Base-by-base conservation (phyloP, 2,888 invertebrate species). In the Toxonevra muliebris region DNA sequence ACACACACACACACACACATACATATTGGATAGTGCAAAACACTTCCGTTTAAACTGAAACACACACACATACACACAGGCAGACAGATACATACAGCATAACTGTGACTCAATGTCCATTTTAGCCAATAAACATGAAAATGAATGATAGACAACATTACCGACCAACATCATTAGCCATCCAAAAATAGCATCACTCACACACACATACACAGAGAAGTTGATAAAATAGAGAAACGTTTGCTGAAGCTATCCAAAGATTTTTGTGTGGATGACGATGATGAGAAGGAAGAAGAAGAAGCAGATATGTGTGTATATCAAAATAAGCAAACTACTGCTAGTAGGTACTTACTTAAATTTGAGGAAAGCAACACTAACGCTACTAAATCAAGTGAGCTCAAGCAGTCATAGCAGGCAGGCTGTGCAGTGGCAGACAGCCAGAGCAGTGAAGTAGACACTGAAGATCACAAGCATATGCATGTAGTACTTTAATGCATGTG, bases 101-200 rank as follows among this genome's bases (percentile, higher is more conserved):
- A 76, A 79, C 78, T 77, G 79, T 76, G 78, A 77, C 79, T 78
- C 79, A 76, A 15, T 78, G 78, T 78, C 78, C 79, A 79, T 78
- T 79, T 78, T 77, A 76, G 76, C 77, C 79, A 79, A 79, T 79
- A 79, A 78, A 77, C 79, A 80, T 79, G 80, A 79, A 77, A 79
- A 75, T 77, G 79, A 79, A 77, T 79, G 78, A 79, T 79, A 77
- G 78, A 79, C 30, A 30, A 30, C 78, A 79, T 77, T 76, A 76
- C 30, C 79, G 77, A 76, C 76, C 70, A 75, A 74, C 80, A 79
- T 79, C 80, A 79, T 79, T 79, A 79, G 77, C 80, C 78, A 79
- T 76, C 80, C 78, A 77, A 77, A 79, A 79, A 79, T 79, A 79
- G 78, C 61, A 48, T 4, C 13, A 30, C 30, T 4, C 30, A 30